A percentile compares a stretch with the other conserved stretches of the same genome.
Conservation (phyloP, 1,140 invertebrate species). For the Anthonomus grandis region DNA sequence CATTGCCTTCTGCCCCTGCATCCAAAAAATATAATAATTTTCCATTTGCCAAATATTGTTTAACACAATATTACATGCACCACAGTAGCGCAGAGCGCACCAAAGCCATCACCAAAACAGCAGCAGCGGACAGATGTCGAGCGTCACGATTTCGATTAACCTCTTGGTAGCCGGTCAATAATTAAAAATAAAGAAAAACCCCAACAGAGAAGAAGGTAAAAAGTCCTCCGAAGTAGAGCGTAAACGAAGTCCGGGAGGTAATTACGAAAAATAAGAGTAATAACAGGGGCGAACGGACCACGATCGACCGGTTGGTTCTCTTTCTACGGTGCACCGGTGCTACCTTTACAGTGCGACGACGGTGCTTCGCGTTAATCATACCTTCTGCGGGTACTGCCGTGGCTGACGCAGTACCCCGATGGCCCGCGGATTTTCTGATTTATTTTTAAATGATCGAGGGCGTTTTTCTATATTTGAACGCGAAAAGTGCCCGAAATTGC, state of each 20-base stretch:
- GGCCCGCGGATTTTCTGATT: conserved; percentile 26
- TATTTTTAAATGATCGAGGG: too few relatives aligned
- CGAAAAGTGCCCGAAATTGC: too few relatives aligned
- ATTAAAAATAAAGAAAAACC: conserved; percentile 12
- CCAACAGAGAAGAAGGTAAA: not conserved
- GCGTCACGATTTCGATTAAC: conserved; percentile 20
- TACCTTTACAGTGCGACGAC: conserved; percentile 5
- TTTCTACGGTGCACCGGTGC: conserved; percentile 22
- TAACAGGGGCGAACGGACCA: conserved; percentile 24
- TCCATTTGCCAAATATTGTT: too few relatives aligned
- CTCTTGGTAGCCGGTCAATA: conserved; percentile 8
- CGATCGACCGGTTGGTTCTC: conserved; percentile 15
- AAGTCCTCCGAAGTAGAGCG: conserved; percentile 18
- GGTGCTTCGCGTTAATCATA: conserved; percentile 25
- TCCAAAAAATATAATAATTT: too few relatives aligned
- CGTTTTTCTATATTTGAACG: too few relatives aligned
- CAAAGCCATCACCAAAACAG: too few relatives aligned
- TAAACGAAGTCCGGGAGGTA: conserved; percentile 21
- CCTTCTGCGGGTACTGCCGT: conserved; percentile 24
- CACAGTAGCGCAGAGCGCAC: too few relatives aligned
- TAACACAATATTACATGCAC: too few relatives aligned
- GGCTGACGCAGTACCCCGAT: too few relatives aligned
- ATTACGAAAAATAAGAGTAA: conserved; percentile 31
- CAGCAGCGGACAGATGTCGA: conserved; percentile 5
- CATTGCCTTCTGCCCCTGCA: too few relatives aligned